Base-by-base conservation (phyloP, 1,140 invertebrate genomes). In the Hycleus cichorii region DNA sequence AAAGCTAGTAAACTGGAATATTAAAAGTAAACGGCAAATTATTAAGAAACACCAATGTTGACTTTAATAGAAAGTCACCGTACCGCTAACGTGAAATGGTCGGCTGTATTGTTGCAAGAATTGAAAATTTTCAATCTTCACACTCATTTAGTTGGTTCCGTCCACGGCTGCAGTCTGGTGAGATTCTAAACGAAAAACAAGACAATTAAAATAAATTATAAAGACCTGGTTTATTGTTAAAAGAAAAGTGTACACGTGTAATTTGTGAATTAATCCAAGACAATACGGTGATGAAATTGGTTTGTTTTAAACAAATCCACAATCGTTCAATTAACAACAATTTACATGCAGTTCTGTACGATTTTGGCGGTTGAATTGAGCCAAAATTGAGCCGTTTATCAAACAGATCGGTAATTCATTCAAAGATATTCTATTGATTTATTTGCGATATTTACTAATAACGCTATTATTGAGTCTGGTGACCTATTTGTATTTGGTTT, bases 401-500 rank as follows among this genome's bases (percentile, higher is more conserved):
- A 4, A 32, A 32, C 32, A 32, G 32, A 32, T 32, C 7, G 4
- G 32, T 7, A 32, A 32, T 7, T 32, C 7, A 5, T 32, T 32
- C 38, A 39, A 40, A 57, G 49, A 60, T 44, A 39, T 63, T 47
- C 55, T 54, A n/a, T 39, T 59, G 4, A 38, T 59, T 39, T 63
- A 63, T 18, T 52, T 60, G 32, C 50, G 57, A 60, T 57, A 57
- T 54, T n/a, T 60, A 11, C 7, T 38, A 9, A 39, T 60, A 18
- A 52, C 57, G 3, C 12, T 44, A 27, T 24, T 57, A 46, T 18
- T 63, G 24, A 56, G 58, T 49, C 11, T 60, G 39, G 58, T 64
- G 44, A 60, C 59, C 47, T 64, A 64, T 43, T 47, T 60, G 54
- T 60, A 64, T 47, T 27, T 64, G 47, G 8, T 64, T 18, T 54